Conservation (phyloP, 2,113 vertebrate genomes). For the Protomyctophum bolini region DNA sequence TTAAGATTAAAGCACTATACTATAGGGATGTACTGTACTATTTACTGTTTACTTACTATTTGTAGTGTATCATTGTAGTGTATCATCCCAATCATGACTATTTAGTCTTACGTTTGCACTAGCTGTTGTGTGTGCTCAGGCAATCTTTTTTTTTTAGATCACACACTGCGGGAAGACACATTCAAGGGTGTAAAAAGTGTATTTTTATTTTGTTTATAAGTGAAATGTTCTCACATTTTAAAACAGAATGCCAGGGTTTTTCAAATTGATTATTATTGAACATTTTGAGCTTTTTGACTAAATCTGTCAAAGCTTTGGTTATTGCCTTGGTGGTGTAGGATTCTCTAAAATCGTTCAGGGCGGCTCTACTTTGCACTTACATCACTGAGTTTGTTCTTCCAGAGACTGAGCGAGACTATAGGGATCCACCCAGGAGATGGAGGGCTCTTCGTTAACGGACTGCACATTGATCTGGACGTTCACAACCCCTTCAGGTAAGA, state of each 20-base stretch:
- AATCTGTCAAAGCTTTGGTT: no score
- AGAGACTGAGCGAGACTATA: conserved; percentile 84
- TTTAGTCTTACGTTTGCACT: conserved; percentile 25
- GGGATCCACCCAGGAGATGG: conserved; percentile 90
- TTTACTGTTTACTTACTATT: no score
- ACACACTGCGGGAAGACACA: conserved; percentile 3
- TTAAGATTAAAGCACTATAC: not conserved
- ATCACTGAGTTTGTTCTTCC: conserved; percentile 55
- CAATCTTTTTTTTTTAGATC: conserved; percentile 7
- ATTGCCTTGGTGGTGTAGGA: no score
- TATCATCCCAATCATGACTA: conserved; percentile 13
- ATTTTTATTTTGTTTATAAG: no score
- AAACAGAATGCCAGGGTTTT: no score
- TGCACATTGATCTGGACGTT: conserved; percentile 86
- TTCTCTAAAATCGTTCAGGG: no score
- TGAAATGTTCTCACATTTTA: no score
- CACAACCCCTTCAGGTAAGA: conserved; percentile 92
- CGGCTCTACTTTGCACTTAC: conserved; percentile 20
- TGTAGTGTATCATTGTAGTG: not conserved
- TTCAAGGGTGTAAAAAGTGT: not conserved
- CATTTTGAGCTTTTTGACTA: no score
- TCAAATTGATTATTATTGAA: no score
- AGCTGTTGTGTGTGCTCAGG: not conserved
- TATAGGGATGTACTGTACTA: no score
- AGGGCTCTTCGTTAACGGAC: conserved; percentile 90